These are phyloP conservation scores for Pediacus dermestoides DNA, from an alignment of 2,888 invertebrate species.

Conservation along the genomic window DNA sequence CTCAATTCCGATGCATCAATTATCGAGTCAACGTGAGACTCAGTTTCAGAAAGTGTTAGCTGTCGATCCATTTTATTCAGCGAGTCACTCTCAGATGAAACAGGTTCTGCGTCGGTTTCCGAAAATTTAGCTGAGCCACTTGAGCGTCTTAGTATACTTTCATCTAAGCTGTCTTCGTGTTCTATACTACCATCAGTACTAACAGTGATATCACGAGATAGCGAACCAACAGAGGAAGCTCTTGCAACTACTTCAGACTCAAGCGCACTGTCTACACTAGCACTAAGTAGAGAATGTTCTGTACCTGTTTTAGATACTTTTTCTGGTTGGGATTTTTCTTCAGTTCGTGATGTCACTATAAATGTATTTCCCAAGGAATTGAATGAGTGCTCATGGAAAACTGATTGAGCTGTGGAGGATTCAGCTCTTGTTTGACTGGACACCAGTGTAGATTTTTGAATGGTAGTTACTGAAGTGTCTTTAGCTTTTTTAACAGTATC, in stretches of 20 bases:
- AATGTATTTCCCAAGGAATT: too few relatives aligned
- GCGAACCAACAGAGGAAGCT: constrained; percentile 4
- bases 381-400: too few relatives aligned
- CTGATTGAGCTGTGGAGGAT: too few relatives aligned
- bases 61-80: constrained; percentile 33
- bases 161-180: background rate
- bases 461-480: too few relatives aligned
- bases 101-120: constrained; percentile 42
- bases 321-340: background rate
- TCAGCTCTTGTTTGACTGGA: too few relatives aligned
- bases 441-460: too few relatives aligned
- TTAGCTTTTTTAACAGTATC: too few relatives aligned
- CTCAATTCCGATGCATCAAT: constrained; percentile 28
- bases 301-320: constrained; percentile 15
- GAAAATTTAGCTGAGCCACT: constrained; percentile 39
- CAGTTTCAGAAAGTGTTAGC: constrained; percentile 34
- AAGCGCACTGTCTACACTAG: constrained; percentile 13
- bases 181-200: background rate
- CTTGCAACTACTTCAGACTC: constrained; percentile 9
- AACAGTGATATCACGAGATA: background rate
- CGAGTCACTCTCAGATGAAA: constrained; percentile 44
- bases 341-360: too few relatives aligned
- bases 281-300: constrained; percentile 10
- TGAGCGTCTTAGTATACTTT: constrained; percentile 3
- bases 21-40: constrained; percentile 39